A percentile compares a stretch with the other conserved stretches of the same genome.
phyloP scores from a whole-genome alignment of 2,888 invertebrate species.

The Rhynchonema sp. region DNA sequence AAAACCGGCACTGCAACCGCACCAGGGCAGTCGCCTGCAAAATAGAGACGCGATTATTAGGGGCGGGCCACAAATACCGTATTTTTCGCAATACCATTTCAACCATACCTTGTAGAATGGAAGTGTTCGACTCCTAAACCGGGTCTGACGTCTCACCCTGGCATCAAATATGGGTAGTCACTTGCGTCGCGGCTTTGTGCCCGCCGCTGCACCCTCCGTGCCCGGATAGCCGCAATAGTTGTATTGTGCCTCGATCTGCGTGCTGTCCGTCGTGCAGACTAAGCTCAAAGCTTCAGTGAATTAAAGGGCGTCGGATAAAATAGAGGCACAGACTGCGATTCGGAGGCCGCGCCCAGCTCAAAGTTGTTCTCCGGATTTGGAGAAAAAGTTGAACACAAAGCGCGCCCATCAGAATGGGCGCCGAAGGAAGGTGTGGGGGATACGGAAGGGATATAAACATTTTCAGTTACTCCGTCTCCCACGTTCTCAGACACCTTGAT shows the following conservation, averaged over 20 bases:
- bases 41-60: too few relatives aligned
- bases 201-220: conserved; percentile 56
- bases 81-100: too few relatives aligned
- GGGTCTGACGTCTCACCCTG: conserved; percentile 60
- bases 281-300: too few relatives aligned
- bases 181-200: conserved; percentile 66
- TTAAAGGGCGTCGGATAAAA: too few relatives aligned
- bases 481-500: too few relatives aligned
- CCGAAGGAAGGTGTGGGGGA: too few relatives aligned
- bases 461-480: too few relatives aligned
- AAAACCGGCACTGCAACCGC: conserved; percentile 64
- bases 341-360: conserved; percentile 79
- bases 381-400: conserved; percentile 78
- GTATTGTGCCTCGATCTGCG: conserved; percentile 56
- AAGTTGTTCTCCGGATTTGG: conserved; percentile 90
- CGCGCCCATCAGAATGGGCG: too few relatives aligned
- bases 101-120: conserved; percentile 33
- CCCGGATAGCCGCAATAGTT: conserved; percentile 92
- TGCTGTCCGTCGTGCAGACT: neutral
- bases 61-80: too few relatives aligned
- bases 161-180: conserved; percentile 53
- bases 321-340: too few relatives aligned
- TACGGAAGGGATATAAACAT: too few relatives aligned
- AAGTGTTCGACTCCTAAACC: conserved; percentile 63
- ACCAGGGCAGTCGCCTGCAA: conserved; percentile 80